These are phyloP conservation scores for Polypedilum vanderplanki DNA, from an alignment of 1,140 invertebrate species.

Conservation along the genomic window DNA sequence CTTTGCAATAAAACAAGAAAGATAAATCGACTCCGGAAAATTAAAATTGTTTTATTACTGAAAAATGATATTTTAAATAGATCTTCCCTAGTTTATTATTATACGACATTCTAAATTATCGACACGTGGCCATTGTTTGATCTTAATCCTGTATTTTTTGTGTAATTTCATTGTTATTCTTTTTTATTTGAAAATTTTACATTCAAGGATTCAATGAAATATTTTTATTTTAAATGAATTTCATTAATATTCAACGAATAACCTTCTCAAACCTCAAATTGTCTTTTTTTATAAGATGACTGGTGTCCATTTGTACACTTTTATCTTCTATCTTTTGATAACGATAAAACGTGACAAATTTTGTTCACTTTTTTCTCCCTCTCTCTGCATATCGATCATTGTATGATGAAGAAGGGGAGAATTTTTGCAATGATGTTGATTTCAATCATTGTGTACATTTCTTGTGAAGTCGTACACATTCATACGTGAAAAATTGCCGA, in stretches of 20 bases:
- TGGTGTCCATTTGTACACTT: background rate
- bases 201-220: too few relatives aligned
- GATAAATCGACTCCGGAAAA: background rate
- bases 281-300: background rate
- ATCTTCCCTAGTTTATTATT: background rate
- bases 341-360: background rate
- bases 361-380: background rate
- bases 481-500: background rate
- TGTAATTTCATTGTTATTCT: too few relatives aligned
- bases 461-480: background rate
- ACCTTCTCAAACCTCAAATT: too few relatives aligned
- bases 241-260: too few relatives aligned
- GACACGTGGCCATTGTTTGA: slow-evolving; percentile 26
- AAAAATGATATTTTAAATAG: slow-evolving; percentile 28
- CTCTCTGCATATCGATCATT: background rate
- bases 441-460: background rate
- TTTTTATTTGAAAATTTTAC: too few relatives aligned
- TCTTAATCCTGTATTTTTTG: background rate
- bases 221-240: too few relatives aligned
- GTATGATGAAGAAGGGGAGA: too few relatives aligned
- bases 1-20: background rate
- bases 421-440: background rate
- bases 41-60: slow-evolving; percentile 25
- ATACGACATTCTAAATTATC: slow-evolving; percentile 5
- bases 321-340: background rate